phyloP scores from a whole-genome alignment of 2,113 vertebrate genomes.

The Antennarius striatus region DNA sequence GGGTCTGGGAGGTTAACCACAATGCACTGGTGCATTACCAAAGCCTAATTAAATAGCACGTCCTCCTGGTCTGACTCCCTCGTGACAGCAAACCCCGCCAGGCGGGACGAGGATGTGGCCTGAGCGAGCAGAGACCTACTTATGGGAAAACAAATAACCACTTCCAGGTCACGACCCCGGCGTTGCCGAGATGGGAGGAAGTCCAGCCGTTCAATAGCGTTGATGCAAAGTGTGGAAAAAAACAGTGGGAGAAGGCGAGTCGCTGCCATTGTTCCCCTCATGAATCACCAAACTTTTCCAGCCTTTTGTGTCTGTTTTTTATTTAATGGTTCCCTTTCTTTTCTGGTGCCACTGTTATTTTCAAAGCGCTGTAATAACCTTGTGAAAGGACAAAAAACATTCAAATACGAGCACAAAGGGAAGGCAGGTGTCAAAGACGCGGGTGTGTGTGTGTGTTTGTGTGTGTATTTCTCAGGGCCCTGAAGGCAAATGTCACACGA shows the following conservation, averaged over 20 bases:
- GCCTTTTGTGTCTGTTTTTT: neutral
- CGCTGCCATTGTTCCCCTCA: too few species aligned
- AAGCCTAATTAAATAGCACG: slow-evolving; percentile 75
- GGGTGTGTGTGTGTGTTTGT: too few species aligned
- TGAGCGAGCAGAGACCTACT: slow-evolving; percentile 33
- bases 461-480: too few species aligned
- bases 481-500: too few species aligned
- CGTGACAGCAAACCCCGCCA: slow-evolving; percentile 35
- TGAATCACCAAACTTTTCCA: too few species aligned
- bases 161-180: slow-evolving; percentile 57
- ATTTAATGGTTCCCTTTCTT: neutral
- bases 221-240: slow-evolving; percentile 5
- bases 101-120: slow-evolving; percentile 8
- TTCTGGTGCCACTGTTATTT: slow-evolving; percentile 27
- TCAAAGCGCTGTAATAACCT: slow-evolving; percentile 45
- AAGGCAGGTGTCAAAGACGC: slow-evolving; percentile 49
- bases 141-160: slow-evolving; percentile 54
- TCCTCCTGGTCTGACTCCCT: slow-evolving; percentile 54
- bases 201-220: neutral
- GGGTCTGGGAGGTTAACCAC: slow-evolving; percentile 67
- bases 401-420: slow-evolving; percentile 41
- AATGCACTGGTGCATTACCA: slow-evolving; percentile 73
- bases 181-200: slow-evolving; percentile 19
- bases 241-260: neutral
- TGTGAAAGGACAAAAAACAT: slow-evolving; percentile 26